These are phyloP conservation scores for Ips typographus DNA, from an alignment of 1,140 invertebrate genomes.

Conservation along the genomic window DNA sequence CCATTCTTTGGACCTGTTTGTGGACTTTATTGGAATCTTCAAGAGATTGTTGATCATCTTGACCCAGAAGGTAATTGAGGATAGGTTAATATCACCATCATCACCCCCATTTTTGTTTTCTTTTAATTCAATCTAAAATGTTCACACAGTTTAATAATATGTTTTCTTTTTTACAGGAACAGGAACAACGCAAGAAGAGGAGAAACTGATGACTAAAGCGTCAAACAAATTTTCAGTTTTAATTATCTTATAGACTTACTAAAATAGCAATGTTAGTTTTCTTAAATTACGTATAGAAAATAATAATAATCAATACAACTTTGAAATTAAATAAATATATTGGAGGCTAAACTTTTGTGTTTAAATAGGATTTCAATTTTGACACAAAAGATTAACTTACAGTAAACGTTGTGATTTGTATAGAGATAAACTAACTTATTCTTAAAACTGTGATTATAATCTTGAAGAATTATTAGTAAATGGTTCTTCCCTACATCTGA, in stretches of 20 bases:
- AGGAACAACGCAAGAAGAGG: conserved; percentile 43
- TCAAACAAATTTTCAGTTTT: background rate
- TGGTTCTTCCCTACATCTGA: too few species aligned
- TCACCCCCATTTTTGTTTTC: conserved; percentile 6
- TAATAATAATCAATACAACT: too few species aligned
- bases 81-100: conserved; percentile 43
- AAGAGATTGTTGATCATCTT: conserved; percentile 85
- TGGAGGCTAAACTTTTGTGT: too few species aligned
- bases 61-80: conserved; percentile 75
- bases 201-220: conserved; percentile 22
- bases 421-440: too few species aligned
- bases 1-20: conserved; percentile 87
- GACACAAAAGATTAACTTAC: too few species aligned
- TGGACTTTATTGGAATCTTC: conserved; percentile 92
- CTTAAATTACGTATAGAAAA: too few species aligned
- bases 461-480: too few species aligned
- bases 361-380: too few species aligned
- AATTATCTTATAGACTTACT: background rate
- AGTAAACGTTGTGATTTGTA: too few species aligned
- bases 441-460: too few species aligned
- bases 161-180: conserved; percentile 40
- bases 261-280: too few species aligned
- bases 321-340: too few species aligned
- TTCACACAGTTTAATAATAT: background rate
- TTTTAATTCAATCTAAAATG: background rate